These are phyloP conservation scores for Channa maculata DNA, from an alignment of 2,113 vertebrate species.

Conservation along the genomic window DNA sequence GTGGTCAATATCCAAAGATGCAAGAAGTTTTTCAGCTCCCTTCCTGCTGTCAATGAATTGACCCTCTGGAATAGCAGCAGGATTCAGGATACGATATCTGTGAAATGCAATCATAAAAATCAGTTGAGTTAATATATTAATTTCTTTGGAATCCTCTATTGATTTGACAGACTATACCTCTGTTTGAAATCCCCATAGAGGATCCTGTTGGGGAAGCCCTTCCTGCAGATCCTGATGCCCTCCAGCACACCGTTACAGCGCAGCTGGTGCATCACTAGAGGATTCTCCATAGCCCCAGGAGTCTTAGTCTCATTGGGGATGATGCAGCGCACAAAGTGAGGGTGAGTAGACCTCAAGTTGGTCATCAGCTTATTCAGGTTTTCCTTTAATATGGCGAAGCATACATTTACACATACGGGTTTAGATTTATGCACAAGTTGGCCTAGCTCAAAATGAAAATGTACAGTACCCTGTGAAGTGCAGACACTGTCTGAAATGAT, in stretches of 20 bases:
- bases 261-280: constrained; percentile 96
- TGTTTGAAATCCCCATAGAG: constrained; percentile 91
- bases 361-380: constrained; percentile 97
- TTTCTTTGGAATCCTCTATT: not conserved
- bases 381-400: constrained; percentile 79
- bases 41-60: constrained; percentile 96
- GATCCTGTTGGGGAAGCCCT: constrained; percentile 91
- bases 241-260: constrained; percentile 96
- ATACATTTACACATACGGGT: not conserved
- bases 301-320: constrained; percentile 94
- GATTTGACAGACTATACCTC: constrained; percentile 71
- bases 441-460: not conserved
- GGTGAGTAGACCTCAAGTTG: constrained; percentile 92
- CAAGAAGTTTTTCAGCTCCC: constrained; percentile 85
- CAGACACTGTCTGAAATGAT: constrained; percentile 94
- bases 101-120: not conserved
- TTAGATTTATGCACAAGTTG: not conserved
- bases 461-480: constrained; percentile 88
- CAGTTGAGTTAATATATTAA: not conserved
- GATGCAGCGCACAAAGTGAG: constrained; percentile 94
- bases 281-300: constrained; percentile 92
- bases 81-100: constrained; percentile 82
- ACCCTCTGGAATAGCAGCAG: constrained; percentile 77
- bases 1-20: constrained; percentile 87
- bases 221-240: constrained; percentile 93